A percentile compares a stretch with the other conserved stretches of the same genome.
Conservation (phyloP, 1,140 invertebrate genomes). For the Oryctes rhinoceros region DNA sequence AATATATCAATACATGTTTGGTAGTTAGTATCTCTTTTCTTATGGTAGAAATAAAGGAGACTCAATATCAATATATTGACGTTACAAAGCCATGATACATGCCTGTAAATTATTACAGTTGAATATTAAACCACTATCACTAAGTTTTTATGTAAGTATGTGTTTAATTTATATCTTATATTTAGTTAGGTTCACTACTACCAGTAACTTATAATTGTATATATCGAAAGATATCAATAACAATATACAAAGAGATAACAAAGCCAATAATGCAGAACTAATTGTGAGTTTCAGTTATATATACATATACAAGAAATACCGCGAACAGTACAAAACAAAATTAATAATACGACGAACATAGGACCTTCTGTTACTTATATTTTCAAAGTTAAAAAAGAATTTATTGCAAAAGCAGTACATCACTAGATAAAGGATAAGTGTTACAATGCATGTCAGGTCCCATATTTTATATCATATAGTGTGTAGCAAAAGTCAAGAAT, state of each 20-base stretch:
- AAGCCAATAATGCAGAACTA: too few relatives aligned
- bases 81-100: neutral
- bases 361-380: neutral
- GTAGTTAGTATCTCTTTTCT: neutral
- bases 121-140: neutral
- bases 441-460: constrained; percentile 4
- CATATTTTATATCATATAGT: constrained; percentile 12
- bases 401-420: too few relatives aligned
- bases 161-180: too few relatives aligned
- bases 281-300: too few relatives aligned
- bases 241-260: too few relatives aligned
- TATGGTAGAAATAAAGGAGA: neutral
- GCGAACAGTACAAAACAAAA: too few relatives aligned
- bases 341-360: neutral
- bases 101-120: neutral
- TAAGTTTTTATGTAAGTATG: neutral
- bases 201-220: too few relatives aligned
- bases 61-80: neutral
- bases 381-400: too few relatives aligned
- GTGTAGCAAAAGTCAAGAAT: neutral
- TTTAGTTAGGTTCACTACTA: too few relatives aligned
- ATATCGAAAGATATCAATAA: too few relatives aligned
- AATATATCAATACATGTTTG: neutral
- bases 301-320: too few relatives aligned
- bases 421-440: neutral